Evolutionary conservation across 2,888 invertebrate genomes (phyloP).

Genomic region (Cryptosula pallasiana): DNA sequence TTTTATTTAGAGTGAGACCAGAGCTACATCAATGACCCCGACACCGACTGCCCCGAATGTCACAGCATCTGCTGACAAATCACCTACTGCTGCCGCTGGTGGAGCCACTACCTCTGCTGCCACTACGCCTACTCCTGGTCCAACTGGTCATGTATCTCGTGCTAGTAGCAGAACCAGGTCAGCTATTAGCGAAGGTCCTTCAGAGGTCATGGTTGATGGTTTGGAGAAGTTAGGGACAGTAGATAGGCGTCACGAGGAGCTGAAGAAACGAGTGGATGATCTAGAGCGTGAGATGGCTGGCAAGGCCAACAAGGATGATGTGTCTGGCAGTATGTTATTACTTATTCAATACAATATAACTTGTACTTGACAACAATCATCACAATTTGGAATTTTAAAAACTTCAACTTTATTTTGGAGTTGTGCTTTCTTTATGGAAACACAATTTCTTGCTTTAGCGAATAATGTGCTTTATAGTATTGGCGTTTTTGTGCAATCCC

Average conservation of each 20-base stretch:
- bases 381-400: no score
- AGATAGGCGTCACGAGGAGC: constrained; percentile 36
- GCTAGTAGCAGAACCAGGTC: constrained; percentile 26
- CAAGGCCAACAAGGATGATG: constrained; percentile 43
- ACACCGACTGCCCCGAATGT: background rate
- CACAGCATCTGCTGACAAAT: background rate
- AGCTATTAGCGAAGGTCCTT: constrained; percentile 37
- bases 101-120: background rate
- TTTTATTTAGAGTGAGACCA: background rate
- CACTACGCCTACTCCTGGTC: background rate
- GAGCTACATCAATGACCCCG: background rate
- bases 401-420: no score
- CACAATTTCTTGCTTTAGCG: no score
- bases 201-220: constrained; percentile 40
- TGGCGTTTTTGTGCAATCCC: no score
- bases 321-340: constrained; percentile 38
- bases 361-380: no score
- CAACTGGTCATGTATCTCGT: background rate
- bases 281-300: constrained; percentile 46
- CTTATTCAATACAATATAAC: no score
- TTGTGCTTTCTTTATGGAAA: no score
- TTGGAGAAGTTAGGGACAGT: constrained; percentile 46
- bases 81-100: no score
- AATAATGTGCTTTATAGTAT: no score
- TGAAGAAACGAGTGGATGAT: constrained; percentile 40